These are phyloP conservation scores for Vespertilio murinus DNA, from an alignment of 2,797 vertebrate species.

Conservation along the genomic window DNA sequence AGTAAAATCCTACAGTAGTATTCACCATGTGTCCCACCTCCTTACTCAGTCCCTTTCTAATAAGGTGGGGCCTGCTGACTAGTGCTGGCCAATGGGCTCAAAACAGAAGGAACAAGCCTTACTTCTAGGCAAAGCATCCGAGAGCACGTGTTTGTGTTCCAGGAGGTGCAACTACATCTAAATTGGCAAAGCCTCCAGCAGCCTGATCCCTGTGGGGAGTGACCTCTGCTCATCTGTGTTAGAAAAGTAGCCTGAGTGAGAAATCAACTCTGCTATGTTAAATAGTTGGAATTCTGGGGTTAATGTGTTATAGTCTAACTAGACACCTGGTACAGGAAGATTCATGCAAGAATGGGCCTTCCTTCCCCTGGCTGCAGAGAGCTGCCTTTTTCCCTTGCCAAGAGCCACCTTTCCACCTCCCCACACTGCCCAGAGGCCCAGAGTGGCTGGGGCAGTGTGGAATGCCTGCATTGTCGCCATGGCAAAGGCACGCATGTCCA, in stretches of 20 bases:
- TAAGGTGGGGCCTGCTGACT: background rate
- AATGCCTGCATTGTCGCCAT: too few relatives aligned
- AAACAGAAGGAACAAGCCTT: background rate
- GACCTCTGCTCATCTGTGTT: rapidly evolving
- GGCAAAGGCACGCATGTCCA: too few relatives aligned
- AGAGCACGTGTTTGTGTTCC: too few relatives aligned
- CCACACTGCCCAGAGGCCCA: too few relatives aligned
- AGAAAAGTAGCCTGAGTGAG: background rate
- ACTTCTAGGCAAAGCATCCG: background rate
- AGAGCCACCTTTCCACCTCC: too few relatives aligned
- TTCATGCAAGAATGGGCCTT: too few relatives aligned
- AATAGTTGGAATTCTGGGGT: background rate
- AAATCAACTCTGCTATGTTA: background rate
- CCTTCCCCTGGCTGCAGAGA: too few relatives aligned
- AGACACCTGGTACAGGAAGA: too few relatives aligned
- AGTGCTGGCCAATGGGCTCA: background rate
- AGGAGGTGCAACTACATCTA: background rate
- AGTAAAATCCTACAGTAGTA: background rate
- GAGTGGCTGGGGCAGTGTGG: too few relatives aligned
- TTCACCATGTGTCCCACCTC: rapidly evolving
- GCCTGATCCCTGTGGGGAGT: rapidly evolving
- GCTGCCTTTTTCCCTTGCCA: too few relatives aligned
- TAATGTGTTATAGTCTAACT: background rate
- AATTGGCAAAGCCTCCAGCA: background rate
- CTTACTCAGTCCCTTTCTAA: background rate